Percentiles rank a stretch among this genome's conserved stretches.
phyloP scores from a whole-genome alignment of 35 echinoderm and acorn worm species.

The Diadema setosum region DNA sequence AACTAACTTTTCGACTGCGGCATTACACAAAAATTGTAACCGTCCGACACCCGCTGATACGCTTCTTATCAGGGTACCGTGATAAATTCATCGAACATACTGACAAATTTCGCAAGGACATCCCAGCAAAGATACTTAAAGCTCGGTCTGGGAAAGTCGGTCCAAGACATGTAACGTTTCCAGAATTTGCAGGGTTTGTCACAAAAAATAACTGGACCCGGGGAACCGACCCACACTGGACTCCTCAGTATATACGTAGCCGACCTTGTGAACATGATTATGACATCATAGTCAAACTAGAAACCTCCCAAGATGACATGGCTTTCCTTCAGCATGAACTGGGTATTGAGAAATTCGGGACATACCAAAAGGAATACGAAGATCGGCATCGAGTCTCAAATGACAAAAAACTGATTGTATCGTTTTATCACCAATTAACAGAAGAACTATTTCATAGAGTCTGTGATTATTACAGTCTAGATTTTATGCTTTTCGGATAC shows the following conservation, averaged over 20 bases:
- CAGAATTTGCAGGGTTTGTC: neutral
- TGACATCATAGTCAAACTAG: neutral
- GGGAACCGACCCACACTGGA: neutral
- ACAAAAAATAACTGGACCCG: too few relatives aligned
- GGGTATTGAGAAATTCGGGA: neutral
- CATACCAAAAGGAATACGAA: neutral
- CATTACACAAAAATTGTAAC: neutral
- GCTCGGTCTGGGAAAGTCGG: neutral
- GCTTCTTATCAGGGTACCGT: neutral
- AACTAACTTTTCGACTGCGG: neutral
- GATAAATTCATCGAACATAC: neutral
- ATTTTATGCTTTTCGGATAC: neutral
- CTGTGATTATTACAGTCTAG: neutral
- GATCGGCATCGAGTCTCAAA: neutral
- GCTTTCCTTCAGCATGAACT: neutral
- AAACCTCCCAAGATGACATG: neutral
- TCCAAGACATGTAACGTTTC: neutral
- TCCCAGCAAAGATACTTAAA: neutral
- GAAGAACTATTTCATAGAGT: neutral
- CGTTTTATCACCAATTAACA: neutral
- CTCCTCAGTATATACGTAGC: neutral
- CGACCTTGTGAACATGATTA: neutral
- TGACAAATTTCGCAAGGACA: neutral
- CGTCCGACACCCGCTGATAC: neutral
- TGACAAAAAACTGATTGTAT: neutral